phyloP scores from a whole-genome alignment of 2,113 vertebrate genomes.

The Geococcyx californianus region DNA sequence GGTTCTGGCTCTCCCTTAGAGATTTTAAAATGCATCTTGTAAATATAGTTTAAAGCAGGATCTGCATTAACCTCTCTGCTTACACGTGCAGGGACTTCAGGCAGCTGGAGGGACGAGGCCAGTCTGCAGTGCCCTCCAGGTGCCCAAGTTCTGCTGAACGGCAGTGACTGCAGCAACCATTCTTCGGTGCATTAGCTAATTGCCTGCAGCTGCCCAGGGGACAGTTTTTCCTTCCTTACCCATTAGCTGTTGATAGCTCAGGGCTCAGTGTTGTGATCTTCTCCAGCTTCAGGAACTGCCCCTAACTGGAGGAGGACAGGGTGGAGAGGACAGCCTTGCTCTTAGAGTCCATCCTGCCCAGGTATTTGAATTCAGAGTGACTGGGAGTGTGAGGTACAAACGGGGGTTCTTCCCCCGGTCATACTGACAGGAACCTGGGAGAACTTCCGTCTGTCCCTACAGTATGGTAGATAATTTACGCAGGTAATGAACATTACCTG shows the following conservation, averaged over 20 bases:
- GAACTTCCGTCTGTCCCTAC: neutral
- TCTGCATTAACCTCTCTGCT: neutral
- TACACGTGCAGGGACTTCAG: neutral
- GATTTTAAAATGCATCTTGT: neutral
- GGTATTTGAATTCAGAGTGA: fast-evolving
- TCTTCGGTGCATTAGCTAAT: neutral
- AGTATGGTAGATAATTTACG: neutral
- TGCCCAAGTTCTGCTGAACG: neutral
- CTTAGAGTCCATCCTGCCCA: neutral
- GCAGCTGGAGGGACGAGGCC: neutral
- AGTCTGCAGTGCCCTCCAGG: neutral
- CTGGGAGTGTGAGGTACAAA: fast-evolving
- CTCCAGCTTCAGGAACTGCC: neutral
- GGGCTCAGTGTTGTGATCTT: neutral
- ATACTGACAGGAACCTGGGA: neutral
- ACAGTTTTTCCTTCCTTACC: neutral
- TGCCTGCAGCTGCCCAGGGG: neutral
- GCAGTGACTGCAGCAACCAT: neutral
- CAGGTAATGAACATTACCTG: neutral
- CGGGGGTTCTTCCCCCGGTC: neutral
- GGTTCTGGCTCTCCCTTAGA: neutral
- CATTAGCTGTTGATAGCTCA: fast-evolving
- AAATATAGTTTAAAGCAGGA: neutral
- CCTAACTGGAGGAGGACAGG: neutral
- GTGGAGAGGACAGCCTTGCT: neutral